Evolutionary conservation across 2,113 vertebrate genomes (phyloP).

Genomic region (Oncorhynchus nerka): DNA sequence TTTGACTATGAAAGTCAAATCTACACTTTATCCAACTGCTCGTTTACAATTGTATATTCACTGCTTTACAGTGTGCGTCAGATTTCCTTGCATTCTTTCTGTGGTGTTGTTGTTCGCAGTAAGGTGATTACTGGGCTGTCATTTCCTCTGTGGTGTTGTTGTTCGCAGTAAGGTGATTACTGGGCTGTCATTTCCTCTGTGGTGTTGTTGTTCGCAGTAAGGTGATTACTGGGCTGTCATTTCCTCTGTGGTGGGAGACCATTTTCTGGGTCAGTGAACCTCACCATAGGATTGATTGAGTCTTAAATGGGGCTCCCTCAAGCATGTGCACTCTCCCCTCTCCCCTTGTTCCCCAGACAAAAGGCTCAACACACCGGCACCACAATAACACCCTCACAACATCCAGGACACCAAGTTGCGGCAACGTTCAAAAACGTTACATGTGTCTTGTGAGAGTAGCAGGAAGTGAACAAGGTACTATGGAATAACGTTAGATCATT

Average conservation of each 20-base stretch:
- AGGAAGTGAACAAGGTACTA: neutral
- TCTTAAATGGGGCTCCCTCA: conserved; percentile 78
- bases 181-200: conserved; percentile 81
- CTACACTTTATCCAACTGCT: neutral
- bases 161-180: conserved; percentile 64
- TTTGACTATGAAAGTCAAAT: neutral
- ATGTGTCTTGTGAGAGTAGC: neutral
- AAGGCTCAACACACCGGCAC: conserved; percentile 23
- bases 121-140: conserved; percentile 73
- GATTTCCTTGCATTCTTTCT: conserved; percentile 39
- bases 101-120: conserved; percentile 52
- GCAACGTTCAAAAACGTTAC: neutral
- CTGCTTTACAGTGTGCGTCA: conserved; percentile 4
- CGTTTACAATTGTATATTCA: conserved; percentile 2
- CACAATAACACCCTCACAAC: conserved; percentile 21
- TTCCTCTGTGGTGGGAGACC: conserved; percentile 85
- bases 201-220: conserved; percentile 54
- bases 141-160: conserved; percentile 85
- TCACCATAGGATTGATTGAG: conserved; percentile 82
- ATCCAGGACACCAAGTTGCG: conserved; percentile 21
- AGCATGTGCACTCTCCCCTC: conserved; percentile 52
- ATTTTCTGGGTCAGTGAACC: conserved; percentile 90
- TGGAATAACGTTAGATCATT: neutral
- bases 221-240: conserved; percentile 77
- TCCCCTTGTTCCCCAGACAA: conserved; percentile 42